Percentiles rank a stretch among this genome's conserved stretches.
These are phyloP conservation scores for Zoroaster sp. DNA, from an alignment of 53 echinoderm and acorn worm genomes.

Conservation along the genomic window DNA sequence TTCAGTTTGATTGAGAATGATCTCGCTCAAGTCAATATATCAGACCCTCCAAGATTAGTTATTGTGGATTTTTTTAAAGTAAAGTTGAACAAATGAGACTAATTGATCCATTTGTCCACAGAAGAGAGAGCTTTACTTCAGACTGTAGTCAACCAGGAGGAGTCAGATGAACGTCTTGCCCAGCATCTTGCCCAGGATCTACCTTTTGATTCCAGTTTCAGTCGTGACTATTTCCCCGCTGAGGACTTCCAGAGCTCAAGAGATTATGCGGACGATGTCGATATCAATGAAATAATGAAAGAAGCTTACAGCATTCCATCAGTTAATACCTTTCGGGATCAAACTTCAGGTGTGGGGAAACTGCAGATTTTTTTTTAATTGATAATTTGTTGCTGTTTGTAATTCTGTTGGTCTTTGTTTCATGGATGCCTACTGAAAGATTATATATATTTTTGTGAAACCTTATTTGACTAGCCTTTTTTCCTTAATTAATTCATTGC, in stretches of 20 bases:
- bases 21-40: background rate
- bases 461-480: too few species aligned
- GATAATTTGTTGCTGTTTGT: too few species aligned
- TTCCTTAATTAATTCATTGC: too few species aligned
- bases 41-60: background rate
- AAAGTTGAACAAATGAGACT: too few species aligned
- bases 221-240: background rate
- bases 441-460: too few species aligned
- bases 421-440: too few species aligned
- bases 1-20: background rate
- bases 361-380: too few species aligned
- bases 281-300: conserved; percentile 42
- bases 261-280: conserved; percentile 2
- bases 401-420: too few species aligned
- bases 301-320: conserved; percentile 39
- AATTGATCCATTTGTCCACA: background rate
- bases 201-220: background rate
- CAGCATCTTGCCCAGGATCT: conserved; percentile 66
- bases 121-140: conserved; percentile 36
- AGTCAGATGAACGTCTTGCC: conserved; percentile 64
- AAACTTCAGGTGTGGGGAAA: background rate
- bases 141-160: conserved; percentile 46
- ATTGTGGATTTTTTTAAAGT: too few species aligned
- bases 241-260: background rate
- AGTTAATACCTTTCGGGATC: conserved; percentile 40